Conservation (phyloP, 2,113 vertebrate species). For the Semnornis frantzii region DNA sequence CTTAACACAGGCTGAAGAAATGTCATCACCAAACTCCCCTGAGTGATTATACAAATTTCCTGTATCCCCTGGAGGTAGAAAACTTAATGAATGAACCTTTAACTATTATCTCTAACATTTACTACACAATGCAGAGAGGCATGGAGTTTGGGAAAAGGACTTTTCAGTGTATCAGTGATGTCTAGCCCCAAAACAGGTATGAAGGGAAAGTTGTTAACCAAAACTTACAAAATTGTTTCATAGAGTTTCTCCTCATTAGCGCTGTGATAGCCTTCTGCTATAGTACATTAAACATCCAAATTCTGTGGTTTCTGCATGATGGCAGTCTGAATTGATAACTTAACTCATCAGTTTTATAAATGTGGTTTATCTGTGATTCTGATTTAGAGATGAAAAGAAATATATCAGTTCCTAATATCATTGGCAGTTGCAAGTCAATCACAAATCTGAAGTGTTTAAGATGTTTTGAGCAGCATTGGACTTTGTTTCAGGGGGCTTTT, state of each 20-base stretch:
- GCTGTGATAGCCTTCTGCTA: neutral
- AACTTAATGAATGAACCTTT: constrained; percentile 5
- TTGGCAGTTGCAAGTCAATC: neutral
- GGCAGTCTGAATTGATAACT: constrained; percentile 23
- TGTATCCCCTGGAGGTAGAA: neutral
- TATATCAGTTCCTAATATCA: neutral
- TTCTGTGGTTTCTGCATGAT: neutral
- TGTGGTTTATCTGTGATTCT: neutral
- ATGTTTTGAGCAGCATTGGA: neutral
- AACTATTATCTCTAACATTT: neutral
- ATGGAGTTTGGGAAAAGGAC: neutral
- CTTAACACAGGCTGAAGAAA: neutral
- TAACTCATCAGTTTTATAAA: neutral
- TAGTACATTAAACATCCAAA: constrained; percentile 9
- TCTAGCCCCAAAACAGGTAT: neutral
- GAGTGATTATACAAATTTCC: neutral
- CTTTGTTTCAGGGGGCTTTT: neutral
- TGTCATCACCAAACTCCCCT: neutral
- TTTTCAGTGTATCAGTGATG: neutral
- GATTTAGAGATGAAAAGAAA: neutral
- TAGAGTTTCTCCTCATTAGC: constrained; percentile 10
- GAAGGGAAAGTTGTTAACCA: neutral
- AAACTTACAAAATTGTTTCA: constrained; percentile 2
- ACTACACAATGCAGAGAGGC: neutral
- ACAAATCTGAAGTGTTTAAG: neutral